These are phyloP conservation scores for Conomelus anceps DNA, from an alignment of 2,888 invertebrate genomes.

Conservation along the genomic window DNA sequence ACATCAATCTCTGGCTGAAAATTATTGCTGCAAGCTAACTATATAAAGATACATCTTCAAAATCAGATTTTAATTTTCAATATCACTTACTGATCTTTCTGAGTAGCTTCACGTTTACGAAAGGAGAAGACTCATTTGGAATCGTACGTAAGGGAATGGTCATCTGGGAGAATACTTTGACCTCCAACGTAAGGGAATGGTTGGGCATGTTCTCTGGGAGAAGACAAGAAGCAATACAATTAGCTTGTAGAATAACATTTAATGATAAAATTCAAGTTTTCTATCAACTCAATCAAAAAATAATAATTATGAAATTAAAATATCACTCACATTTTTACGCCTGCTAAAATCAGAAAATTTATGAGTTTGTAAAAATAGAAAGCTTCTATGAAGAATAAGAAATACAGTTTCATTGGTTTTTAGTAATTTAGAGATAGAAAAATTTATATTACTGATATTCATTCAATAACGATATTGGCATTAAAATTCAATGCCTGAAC, in stretches of 20 bases:
- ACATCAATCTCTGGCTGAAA: too few species aligned
- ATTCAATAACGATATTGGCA: neutral
- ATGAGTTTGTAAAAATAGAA: neutral
- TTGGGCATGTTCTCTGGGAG: neutral
- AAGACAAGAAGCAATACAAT: neutral
- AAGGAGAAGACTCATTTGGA: neutral
- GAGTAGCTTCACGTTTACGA: neutral
- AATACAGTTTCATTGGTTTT: too few species aligned
- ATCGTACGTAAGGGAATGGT: neutral
- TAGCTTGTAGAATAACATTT: neutral
- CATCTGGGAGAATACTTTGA: neutral
- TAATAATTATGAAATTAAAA: neutral
- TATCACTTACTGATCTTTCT: neutral
- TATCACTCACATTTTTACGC: neutral
- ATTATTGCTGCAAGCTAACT: too few species aligned
- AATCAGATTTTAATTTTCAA: too few species aligned
- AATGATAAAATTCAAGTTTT: neutral
- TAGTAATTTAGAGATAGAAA: too few species aligned
- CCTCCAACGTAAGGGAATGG: neutral
- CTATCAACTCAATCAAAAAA: neutral
- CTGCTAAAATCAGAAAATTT: neutral
- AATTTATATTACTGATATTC: too few species aligned
- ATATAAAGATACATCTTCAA: too few species aligned
- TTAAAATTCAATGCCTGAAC: neutral
- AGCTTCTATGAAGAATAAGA: neutral